Evolutionary conservation across 2,113 vertebrate species (phyloP), one percentile per base, ranked within the genome.

Genomic region (Reinhardtius hippoglossoides): DNA sequence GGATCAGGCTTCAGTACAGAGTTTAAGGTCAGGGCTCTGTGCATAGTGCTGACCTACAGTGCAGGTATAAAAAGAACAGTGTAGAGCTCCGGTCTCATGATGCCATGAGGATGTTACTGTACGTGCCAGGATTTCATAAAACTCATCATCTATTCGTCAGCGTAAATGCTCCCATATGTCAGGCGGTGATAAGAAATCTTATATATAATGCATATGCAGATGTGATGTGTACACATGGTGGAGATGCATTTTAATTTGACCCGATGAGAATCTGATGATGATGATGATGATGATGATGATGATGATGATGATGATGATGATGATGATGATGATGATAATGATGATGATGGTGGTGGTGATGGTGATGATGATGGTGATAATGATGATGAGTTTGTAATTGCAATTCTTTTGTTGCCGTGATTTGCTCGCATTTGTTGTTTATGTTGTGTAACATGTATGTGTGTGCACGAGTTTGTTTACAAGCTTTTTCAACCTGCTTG

Each of bases 171-270:
- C 46, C 46, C 46, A 50, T 5, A 18, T 50, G 46, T 50, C 64
- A 72, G 67, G 42, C 35, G 54, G 50, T 9, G 67, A 76, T 68
- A 46, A 68, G 31, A n/a, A 56, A 23, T 48, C 42, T 2, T 14
- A 67, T 76, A 61, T 42, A 73, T 80, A 69, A 76, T 73, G 35
- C 21, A 60, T 80, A 67, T 71, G 71, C 71, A 67, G 56, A 54
- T 54, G 18, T 54, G 18, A 54, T n/a, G 50, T n/a, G 50, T 8
- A 8, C 50, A 54, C 20, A n/a, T n/a, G 50, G 50, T 15, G 20
- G 7, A 54, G 50, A 54, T 50, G 48, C 16, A 50, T 50, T 50
- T 20, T 54, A 54, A 54, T 54, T 4, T 8, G 18, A 54, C 7
- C 48, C 18, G 5, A 50, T 50, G 48, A 46, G 14, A 46, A 46